A percentile compares a stretch with the other conserved stretches of the same genome.
Conservation (phyloP, 1,140 invertebrate species). For the Solenopsis fugax region DNA sequence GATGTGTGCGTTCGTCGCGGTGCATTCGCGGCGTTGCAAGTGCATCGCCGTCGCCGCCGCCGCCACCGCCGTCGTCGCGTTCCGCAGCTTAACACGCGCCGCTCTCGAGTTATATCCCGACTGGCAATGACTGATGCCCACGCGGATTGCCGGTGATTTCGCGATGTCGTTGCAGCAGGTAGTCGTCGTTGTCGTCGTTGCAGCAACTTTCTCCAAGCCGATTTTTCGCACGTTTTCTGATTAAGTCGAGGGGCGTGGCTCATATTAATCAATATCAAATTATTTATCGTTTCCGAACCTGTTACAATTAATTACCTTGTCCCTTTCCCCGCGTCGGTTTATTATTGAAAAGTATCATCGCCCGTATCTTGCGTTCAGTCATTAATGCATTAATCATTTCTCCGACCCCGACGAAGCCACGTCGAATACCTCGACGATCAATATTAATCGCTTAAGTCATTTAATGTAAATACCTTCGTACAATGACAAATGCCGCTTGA, state of each 20-base stretch:
- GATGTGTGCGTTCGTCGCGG: slow-evolving; percentile 12
- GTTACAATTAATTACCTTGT: not conserved
- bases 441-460: slow-evolving; percentile 26
- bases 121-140: slow-evolving; percentile 70
- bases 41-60: slow-evolving; percentile 20
- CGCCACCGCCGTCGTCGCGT: too few species aligned
- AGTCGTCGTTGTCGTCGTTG: not conserved
- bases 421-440: not conserved
- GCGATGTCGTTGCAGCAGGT: slow-evolving; percentile 23
- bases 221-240: not conserved
- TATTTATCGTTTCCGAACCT: not conserved
- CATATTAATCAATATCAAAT: not conserved
- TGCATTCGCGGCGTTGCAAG: slow-evolving; percentile 44
- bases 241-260: slow-evolving; percentile 4
- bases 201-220: slow-evolving; percentile 3
- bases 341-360: not conserved
- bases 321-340: not conserved
- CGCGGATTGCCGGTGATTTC: slow-evolving; percentile 56
- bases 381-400: not conserved
- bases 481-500: slow-evolving; percentile 10
- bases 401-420: not conserved
- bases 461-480: slow-evolving; percentile 18
- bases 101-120: slow-evolving; percentile 56
- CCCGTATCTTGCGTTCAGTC: not conserved
- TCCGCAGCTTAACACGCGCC: slow-evolving; percentile 45